phyloP scores from a whole-genome alignment of 2,797 vertebrate genomes.

The Smutsia gigantea region DNA sequence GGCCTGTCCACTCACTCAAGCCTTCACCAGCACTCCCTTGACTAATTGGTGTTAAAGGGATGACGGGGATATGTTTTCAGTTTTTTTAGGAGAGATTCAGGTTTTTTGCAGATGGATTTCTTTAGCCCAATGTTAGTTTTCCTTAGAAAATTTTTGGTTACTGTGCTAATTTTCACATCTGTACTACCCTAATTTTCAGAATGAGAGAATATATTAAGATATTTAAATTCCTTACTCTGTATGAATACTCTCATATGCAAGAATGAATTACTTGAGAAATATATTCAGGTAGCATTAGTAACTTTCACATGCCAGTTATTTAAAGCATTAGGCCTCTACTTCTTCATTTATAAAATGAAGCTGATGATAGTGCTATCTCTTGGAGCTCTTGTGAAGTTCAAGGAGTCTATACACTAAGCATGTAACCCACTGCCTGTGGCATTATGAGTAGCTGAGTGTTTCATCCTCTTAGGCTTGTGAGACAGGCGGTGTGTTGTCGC shows the following conservation, averaged over 20 bases:
- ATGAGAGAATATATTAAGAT: neutral
- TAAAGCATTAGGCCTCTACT: neutral
- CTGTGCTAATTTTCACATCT: neutral
- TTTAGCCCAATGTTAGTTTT: slow-evolving; percentile 31
- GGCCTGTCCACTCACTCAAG: neutral
- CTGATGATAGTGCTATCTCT: neutral
- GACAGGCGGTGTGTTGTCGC: neutral
- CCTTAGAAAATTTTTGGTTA: neutral
- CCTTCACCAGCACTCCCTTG: neutral
- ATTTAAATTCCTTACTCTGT: neutral
- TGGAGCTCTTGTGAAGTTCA: neutral
- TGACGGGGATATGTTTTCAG: neutral
- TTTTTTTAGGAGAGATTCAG: neutral
- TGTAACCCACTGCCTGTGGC: neutral
- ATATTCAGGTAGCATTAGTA: neutral
- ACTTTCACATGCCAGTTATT: neutral
- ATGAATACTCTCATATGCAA: neutral
- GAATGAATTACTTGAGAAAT: neutral
- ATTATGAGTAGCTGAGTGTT: neutral
- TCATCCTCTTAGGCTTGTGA: neutral
- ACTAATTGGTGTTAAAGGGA: slow-evolving; percentile 36
- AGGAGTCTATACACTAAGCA: neutral
- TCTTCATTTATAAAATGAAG: neutral
- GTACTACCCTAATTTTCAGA: neutral
- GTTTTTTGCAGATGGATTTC: neutral